These are phyloP conservation scores for Simalia tracyae DNA, from an alignment of 2,797 vertebrate species.

Conservation along the genomic window DNA sequence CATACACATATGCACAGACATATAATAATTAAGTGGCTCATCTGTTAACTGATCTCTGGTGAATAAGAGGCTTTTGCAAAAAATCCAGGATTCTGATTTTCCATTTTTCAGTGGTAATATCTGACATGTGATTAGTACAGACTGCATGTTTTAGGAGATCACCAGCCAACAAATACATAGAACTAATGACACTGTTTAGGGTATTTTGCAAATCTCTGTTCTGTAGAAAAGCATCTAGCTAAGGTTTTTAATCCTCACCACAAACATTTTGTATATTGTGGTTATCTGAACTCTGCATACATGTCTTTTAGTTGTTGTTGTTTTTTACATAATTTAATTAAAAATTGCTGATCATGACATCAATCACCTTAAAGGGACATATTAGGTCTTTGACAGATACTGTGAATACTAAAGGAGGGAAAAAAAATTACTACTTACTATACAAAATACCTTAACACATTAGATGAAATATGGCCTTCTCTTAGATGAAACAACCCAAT, in stretches of 20 bases:
- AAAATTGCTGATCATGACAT: neutral
- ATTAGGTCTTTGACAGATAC: neutral
- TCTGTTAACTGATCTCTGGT: too few relatives aligned
- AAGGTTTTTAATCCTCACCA: neutral
- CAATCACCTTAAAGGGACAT: neutral
- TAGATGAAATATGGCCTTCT: constrained; percentile 16
- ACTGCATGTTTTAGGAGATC: neutral
- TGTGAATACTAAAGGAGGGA: neutral
- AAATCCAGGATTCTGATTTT: too few relatives aligned
- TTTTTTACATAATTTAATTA: neutral
- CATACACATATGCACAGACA: too few relatives aligned
- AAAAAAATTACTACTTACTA: neutral
- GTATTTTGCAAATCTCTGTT: neutral
- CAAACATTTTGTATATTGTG: neutral
- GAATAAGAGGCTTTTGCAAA: too few relatives aligned
- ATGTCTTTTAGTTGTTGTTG: neutral
- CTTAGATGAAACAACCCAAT: constrained; percentile 9
- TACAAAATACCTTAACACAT: constrained; percentile 12
- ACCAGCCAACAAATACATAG: neutral
- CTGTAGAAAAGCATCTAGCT: neutral
- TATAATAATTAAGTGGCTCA: too few relatives aligned
- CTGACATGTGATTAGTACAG: too few relatives aligned
- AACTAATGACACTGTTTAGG: neutral
- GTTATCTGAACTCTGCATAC: neutral
- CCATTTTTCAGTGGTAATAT: too few relatives aligned